Conservation (phyloP, 2,888 invertebrate species). For the Limnephilus auricula region DNA sequence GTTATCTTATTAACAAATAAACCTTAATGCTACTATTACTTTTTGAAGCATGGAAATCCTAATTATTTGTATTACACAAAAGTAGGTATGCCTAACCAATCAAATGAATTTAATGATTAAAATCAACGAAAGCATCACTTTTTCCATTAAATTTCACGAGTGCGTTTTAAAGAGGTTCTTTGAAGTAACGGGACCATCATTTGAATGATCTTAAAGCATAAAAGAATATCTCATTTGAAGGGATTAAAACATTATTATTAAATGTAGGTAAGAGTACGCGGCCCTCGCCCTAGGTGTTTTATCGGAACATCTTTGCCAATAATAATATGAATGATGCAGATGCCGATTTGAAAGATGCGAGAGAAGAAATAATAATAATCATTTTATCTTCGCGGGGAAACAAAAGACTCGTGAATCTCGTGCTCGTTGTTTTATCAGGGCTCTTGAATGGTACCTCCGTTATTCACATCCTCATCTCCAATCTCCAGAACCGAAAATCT, state of each 20-base stretch:
- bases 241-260: not conserved
- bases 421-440: not conserved
- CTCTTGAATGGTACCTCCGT: not conserved
- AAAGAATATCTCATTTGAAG: not conserved
- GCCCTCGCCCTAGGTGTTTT: not conserved
- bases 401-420: slow-evolving; percentile 31
- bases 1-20: too few relatives aligned
- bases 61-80: too few relatives aligned
- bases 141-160: too few relatives aligned
- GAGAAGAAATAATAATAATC: slow-evolving; percentile 14
- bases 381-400: slow-evolving; percentile 2
- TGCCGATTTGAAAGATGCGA: slow-evolving; percentile 12
- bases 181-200: not conserved
- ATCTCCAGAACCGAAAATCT: too few relatives aligned
- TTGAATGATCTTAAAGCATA: not conserved
- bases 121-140: too few relatives aligned
- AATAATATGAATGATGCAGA: not conserved
- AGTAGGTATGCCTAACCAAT: too few relatives aligned
- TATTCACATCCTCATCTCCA: not conserved
- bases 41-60: too few relatives aligned
- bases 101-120: too few relatives aligned
- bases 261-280: not conserved
- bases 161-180: not conserved
- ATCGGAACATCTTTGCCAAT: not conserved
- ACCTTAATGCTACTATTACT: too few relatives aligned